A percentile compares a stretch with the other conserved stretches of the same genome.
Conservation (phyloP, 2,888 invertebrate species). For the Microctonus aethiopoides region DNA sequence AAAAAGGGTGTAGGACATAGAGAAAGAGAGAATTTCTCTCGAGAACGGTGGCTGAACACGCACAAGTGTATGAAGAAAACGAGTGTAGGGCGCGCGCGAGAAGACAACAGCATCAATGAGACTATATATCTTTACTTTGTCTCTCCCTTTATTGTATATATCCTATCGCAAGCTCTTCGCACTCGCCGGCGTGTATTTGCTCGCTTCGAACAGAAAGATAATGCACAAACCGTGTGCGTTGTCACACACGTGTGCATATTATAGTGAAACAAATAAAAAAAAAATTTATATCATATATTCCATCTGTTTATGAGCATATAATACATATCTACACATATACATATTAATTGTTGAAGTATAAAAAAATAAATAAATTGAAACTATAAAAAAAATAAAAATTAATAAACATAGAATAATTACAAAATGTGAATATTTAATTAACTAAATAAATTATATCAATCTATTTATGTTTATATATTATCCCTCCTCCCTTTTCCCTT, state of each 20-base stretch:
- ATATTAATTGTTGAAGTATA: no score
- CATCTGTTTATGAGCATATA: no score
- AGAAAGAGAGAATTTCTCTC: slow-evolving; percentile 9
- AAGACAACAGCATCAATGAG: slow-evolving; percentile 4
- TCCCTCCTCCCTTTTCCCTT: background rate
- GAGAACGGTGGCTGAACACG: slow-evolving; percentile 26
- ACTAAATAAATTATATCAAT: background rate
- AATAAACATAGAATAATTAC: background rate
- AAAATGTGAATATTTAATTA: slow-evolving; percentile 11
- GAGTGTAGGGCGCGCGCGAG: slow-evolving; percentile 10
- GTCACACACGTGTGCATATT: background rate
- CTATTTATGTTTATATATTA: background rate
- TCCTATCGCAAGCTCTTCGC: background rate
- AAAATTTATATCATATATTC: no score
- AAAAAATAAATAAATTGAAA: background rate
- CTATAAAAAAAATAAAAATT: background rate
- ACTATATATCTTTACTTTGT: background rate
- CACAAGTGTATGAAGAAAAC: slow-evolving; percentile 9
- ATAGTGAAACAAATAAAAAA: no score
- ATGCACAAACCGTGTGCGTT: background rate
- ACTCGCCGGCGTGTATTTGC: slow-evolving; percentile 1
- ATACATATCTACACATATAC: no score
- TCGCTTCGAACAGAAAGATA: background rate
- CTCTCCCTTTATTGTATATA: no score
- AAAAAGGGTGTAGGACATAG: background rate